A percentile compares a stretch with the other conserved stretches of the same genome.
These are phyloP conservation scores for Melinaea menophilus DNA, from an alignment of 2,888 invertebrate species.

Conservation along the genomic window DNA sequence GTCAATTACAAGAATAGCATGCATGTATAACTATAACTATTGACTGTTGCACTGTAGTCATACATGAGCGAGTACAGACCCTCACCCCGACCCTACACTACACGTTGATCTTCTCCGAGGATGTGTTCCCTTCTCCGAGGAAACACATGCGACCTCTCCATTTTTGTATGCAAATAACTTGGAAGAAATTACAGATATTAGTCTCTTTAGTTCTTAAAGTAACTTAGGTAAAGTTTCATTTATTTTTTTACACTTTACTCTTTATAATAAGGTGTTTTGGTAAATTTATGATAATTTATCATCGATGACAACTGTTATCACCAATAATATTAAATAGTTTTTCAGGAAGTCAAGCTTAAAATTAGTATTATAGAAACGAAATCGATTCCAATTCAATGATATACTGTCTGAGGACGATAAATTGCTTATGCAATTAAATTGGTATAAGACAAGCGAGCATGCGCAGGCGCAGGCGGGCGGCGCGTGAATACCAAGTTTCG, in stretches of 20 bases:
- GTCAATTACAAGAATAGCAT: not conserved
- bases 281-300: no score
- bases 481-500: slow-evolving; percentile 46
- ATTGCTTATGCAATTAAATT: slow-evolving; percentile 57
- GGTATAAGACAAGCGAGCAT: slow-evolving; percentile 36
- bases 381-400: slow-evolving; percentile 1
- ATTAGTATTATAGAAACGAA: slow-evolving; percentile 8
- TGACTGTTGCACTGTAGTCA: not conserved
- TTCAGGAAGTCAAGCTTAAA: not conserved
- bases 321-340: no score
- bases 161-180: slow-evolving; percentile 27
- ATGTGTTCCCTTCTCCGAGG: slow-evolving; percentile 5
- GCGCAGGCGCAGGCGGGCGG: slow-evolving; percentile 32
- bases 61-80: not conserved
- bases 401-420: slow-evolving; percentile 17
- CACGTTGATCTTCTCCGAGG: slow-evolving; percentile 14
- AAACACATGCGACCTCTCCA: slow-evolving; percentile 22
- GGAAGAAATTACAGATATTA: no score
- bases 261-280: no score
- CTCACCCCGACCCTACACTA: slow-evolving; percentile 10
- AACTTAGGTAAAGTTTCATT: no score
- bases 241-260: no score
- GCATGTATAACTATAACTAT: not conserved
- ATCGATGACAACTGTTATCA: no score
- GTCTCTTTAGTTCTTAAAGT: no score